Evolutionary conservation across 1,140 invertebrate species (phyloP), one percentile per base, ranked within the genome.

Genomic region (Cotesia vestalis): DNA sequence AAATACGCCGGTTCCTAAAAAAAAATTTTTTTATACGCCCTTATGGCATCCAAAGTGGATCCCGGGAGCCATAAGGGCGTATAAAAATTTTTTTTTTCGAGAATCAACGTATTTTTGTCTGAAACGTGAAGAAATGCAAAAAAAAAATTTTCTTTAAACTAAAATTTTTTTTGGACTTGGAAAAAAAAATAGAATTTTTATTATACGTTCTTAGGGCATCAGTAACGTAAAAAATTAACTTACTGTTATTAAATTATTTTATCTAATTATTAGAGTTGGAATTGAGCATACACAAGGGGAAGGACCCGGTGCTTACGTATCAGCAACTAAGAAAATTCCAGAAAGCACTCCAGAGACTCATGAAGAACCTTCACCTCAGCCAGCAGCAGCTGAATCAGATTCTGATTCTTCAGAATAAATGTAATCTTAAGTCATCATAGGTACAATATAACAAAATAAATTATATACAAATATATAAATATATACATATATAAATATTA

Each of bases 251-350:
- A 53, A 20, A 61, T 70, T 12, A 51, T 9, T 53, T 8, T 46
- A 46, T 46, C 8, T 20, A n/a, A 55, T 72, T 60, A 4, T 11
- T 79, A 95, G 94, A 78, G 93, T 95, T 78, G 94, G 93, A 77
- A 95, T 96, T 80, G 94, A 95, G 80, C 93, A 94, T 77, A 93
- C 92, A 62, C 90, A 92, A 76, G 94, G 92, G 4, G 90, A 92
- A 81, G 89, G 90, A 64, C 91, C 92, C 78, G 91, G 91, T 74
- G 92, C 93, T 57, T 95, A 95, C 83, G 84, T 93, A 60, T 84
- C 91, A 51, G 94, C 93, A 38, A 94, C 84, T 4, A 86, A 84
- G 38, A 83, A 83, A 71, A 85, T 86, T 14, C 82, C 81, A 9
- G 79, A 81, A 76, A 72, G 73, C 17, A 81, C 79, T 12, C 75